Conservation (phyloP, 2,113 vertebrate species). For the Burhinus oedicnemus region DNA sequence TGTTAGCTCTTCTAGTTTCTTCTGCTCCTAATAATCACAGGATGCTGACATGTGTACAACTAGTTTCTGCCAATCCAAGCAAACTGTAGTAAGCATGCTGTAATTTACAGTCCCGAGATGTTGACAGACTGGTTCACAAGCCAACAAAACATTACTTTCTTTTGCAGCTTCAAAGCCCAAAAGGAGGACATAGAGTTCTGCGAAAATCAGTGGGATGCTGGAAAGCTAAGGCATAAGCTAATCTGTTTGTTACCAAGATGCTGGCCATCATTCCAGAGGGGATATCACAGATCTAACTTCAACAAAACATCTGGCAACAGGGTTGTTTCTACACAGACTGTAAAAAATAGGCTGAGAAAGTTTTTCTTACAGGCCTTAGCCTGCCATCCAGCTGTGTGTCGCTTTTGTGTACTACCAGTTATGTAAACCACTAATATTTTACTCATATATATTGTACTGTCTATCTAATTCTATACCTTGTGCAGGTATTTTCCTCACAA, state of each 20-base stretch:
- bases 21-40: conserved; percentile 40
- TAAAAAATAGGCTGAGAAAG: conserved; percentile 35
- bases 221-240: conserved; percentile 23
- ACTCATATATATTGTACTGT: background rate
- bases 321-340: background rate
- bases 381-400: background rate
- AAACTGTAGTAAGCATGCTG: conserved; percentile 17
- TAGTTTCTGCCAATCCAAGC: conserved; percentile 51
- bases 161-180: conserved; percentile 39
- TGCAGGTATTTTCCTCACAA: background rate
- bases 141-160: conserved; percentile 48
- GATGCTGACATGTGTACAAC: conserved; percentile 30
- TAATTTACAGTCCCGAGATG: conserved; percentile 47
- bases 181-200: conserved; percentile 47
- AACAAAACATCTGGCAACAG: conserved; percentile 34
- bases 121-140: conserved; percentile 53
- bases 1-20: conserved; percentile 20
- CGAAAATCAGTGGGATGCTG: conserved; percentile 54
- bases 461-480: background rate
- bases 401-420: background rate
- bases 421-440: background rate
- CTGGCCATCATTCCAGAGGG: conserved; percentile 21
- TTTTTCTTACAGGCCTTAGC: background rate
- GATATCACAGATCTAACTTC: conserved; percentile 29
- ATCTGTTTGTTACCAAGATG: background rate